Evolutionary conservation across 2,888 invertebrate genomes (phyloP).

Genomic region (Drymonia ruficornis): DNA sequence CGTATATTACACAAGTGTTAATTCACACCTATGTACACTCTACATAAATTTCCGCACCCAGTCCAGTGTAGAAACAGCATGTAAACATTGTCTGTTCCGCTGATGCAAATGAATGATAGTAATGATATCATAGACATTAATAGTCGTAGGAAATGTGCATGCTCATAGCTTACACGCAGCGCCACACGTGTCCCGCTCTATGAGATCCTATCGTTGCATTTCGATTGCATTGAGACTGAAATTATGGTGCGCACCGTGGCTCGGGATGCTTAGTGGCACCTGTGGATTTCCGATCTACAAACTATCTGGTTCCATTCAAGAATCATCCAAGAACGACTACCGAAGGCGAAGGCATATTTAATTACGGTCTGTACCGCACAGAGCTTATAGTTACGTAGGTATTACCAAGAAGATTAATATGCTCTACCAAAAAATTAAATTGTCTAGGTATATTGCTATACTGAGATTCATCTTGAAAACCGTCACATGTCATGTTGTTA

Average conservation of each 20-base stretch:
- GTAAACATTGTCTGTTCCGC: conserved; percentile 25
- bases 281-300: no score
- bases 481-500: no score
- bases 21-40: not conserved
- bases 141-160: conserved; percentile 38
- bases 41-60: conserved; percentile 2
- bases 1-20: not conserved
- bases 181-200: conserved; percentile 22
- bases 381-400: no score
- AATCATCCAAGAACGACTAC: no score
- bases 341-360: no score
- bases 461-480: no score
- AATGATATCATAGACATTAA: conserved; percentile 45
- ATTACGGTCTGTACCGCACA: no score
- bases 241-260: conserved; percentile 1
- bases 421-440: no score
- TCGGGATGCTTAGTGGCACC: not conserved
- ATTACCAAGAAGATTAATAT: no score
- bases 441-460: no score
- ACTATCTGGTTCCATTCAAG: no score
- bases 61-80: conserved; percentile 23
- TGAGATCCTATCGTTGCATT: conserved; percentile 23
- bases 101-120: conserved; percentile 37
- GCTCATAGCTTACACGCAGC: conserved; percentile 25
- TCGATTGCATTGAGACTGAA: conserved; percentile 7